Evolutionary conservation across 2,113 vertebrate species (phyloP), one percentile per base, ranked within the genome.

Genomic region (Sminthopsis crassicaudata): DNA sequence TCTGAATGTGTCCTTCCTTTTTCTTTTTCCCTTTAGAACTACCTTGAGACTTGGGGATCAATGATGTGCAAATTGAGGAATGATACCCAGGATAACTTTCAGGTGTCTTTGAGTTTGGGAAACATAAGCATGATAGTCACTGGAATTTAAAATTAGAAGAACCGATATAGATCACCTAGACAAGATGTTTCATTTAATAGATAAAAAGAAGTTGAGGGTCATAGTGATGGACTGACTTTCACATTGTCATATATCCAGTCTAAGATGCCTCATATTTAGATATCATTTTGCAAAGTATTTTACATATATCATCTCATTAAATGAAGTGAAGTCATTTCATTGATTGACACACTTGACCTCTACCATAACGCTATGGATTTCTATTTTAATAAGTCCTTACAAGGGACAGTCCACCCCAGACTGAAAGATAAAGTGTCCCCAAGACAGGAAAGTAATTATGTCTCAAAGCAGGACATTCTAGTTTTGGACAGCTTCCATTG

Each of bases 21-120:
- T 91, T 89, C 19, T n/a, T 96, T 48, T 36, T 90, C 51, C 89
- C 57, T 89, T 94, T 95, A 30, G n/a, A 89, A 67, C 2, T 36
- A 2, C 27, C 90, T 96, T 25, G 23, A 95, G 52, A 19, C 50
- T 84, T 94, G 51, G 19, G 91, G 94, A 54, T 52, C 12, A 51
- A 14, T 24, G 42, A 24, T 2, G 14, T 53, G 22, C 53, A n/a
- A 14, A 76, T 76, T n/a, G 19, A n/a, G 36, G 36, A 76, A 76
- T 76, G 36, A 5, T n/a, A 76, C 36, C 36, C 16, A 19, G 36
- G 67, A 76, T 76, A 16, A 76, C 36, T 76, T 76, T 76, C 5
- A n/a, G 36, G 36, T 76, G n/a, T 76, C 67, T 76, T 42, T 76
- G 36, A 3, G 67, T 22, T 19, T 76, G 67, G 67, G 67, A 76